A percentile compares a stretch with the other conserved stretches of the same genome.
Evolutionary conservation across 1,140 invertebrate species (phyloP).

Genomic region (Neomicropteryx cornuta): DNA sequence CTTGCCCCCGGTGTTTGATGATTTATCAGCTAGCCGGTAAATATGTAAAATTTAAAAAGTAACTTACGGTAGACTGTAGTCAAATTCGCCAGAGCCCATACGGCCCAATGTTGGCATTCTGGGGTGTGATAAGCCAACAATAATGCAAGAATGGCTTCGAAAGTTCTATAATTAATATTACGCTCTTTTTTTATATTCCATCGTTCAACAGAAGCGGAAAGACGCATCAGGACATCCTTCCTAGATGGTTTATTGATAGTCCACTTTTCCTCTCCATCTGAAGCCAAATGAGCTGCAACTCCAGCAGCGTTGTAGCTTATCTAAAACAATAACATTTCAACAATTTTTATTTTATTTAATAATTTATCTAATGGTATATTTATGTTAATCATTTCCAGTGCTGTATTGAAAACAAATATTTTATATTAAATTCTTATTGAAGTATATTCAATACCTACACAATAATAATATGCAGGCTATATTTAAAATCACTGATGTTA

Average conservation of each 20-base stretch:
- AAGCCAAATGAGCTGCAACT: constrained; percentile 89
- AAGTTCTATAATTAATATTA: constrained; percentile 95
- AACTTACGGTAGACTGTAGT: constrained; percentile 84
- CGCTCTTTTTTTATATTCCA: constrained; percentile 81
- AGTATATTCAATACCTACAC: too few relatives aligned
- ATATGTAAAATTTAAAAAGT: too few relatives aligned
- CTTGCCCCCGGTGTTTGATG: too few relatives aligned
- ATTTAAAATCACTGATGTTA: too few relatives aligned
- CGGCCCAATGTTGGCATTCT: constrained; percentile 90
- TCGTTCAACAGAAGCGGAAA: constrained; percentile 70
- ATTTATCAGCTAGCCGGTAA: too few relatives aligned
- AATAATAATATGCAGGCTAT: too few relatives aligned
- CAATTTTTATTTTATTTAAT: too few relatives aligned
- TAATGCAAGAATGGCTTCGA: constrained; percentile 80
- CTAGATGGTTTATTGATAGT: constrained; percentile 56
- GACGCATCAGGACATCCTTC: constrained; percentile 60
- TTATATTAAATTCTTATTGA: too few relatives aligned
- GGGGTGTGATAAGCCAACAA: constrained; percentile 73
- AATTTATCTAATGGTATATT: too few relatives aligned
- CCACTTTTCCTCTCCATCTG: constrained; percentile 82
- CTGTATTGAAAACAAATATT: too few relatives aligned
- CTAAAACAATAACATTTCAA: too few relatives aligned
- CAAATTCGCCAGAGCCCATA: constrained; percentile 96
- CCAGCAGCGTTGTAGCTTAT: constrained; percentile 96
- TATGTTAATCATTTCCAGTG: too few relatives aligned